Conservation (phyloP, 1,140 invertebrate genomes). For the Pantala flavescens region DNA sequence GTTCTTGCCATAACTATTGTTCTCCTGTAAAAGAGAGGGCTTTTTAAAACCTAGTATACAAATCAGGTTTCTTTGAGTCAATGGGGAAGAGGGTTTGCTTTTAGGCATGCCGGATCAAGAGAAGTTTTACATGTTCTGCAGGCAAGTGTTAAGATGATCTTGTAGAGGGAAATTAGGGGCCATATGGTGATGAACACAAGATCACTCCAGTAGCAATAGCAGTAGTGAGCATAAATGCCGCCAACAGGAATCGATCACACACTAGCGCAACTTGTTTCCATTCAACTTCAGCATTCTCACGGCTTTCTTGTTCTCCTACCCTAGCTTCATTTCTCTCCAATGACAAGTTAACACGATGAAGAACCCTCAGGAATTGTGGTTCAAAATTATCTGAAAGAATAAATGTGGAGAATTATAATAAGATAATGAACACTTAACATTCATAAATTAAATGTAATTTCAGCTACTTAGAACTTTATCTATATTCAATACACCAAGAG, state of each 20-base stretch:
- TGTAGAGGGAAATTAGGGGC: conserved; percentile 27
- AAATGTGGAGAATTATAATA: neutral
- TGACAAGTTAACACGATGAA: conserved; percentile 55
- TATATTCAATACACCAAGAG: too few relatives aligned
- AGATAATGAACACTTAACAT: too few relatives aligned
- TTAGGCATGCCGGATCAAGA: too few relatives aligned
- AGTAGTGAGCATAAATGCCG: conserved; percentile 55
- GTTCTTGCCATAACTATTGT: too few relatives aligned
- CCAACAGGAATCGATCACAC: conserved; percentile 51
- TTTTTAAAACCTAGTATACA: too few relatives aligned
- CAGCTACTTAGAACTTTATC: too few relatives aligned
- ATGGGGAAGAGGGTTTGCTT: too few relatives aligned
- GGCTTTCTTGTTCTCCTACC: conserved; percentile 51
- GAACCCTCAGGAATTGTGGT: conserved; percentile 47
- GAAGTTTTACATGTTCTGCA: too few relatives aligned
- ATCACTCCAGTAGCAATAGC: conserved; percentile 51
- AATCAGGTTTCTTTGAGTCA: too few relatives aligned
- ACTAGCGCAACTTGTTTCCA: conserved; percentile 73
- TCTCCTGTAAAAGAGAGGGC: too few relatives aligned
- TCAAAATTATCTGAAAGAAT: conserved; percentile 41
- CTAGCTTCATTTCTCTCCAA: conserved; percentile 61
- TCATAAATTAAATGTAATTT: too few relatives aligned
- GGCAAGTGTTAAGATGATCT: too few relatives aligned
- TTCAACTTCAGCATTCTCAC: conserved; percentile 54
- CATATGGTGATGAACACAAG: conserved; percentile 45